Conservation (phyloP, 2,888 invertebrate genomes). For the Limnephilus rhombicus region DNA sequence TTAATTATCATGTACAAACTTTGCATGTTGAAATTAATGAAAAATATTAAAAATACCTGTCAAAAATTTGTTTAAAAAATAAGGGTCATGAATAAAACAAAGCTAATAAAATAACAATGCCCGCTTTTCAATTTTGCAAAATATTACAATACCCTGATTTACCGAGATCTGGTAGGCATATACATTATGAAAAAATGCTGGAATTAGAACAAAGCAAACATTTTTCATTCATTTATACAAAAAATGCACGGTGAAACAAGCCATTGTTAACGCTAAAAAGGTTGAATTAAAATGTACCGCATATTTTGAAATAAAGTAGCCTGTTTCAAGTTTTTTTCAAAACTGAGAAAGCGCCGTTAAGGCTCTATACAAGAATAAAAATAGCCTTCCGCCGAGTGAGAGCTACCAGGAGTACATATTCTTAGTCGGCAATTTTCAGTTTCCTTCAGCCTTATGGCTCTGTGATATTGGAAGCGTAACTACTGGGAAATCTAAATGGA, state of each 20-base stretch:
- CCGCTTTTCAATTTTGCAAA: neutral
- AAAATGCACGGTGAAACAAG: neutral
- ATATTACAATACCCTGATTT: neutral
- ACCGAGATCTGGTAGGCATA: neutral
- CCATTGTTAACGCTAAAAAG: neutral
- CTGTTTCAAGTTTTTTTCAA: neutral
- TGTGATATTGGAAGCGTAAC: constrained; percentile 14
- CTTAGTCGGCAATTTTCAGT: constrained; percentile 5
- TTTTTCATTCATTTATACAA: neutral
- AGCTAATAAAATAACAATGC: too few relatives aligned
- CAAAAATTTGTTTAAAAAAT: too few relatives aligned
- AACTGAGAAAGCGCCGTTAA: neutral
- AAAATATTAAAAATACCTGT: too few relatives aligned
- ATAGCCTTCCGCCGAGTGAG: neutral
- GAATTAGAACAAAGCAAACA: neutral
- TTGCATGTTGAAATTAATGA: too few relatives aligned
- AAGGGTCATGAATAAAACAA: too few relatives aligned
- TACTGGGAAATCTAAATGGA: constrained; percentile 12
- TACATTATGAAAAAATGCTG: neutral
- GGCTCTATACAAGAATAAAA: neutral
- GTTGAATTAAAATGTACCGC: neutral
- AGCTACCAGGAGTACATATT: neutral
- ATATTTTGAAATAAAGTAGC: neutral
- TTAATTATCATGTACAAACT: too few relatives aligned
- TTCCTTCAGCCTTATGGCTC: neutral